Conservation (phyloP, 2,113 vertebrate species). For the Dolichotis patagonum region DNA sequence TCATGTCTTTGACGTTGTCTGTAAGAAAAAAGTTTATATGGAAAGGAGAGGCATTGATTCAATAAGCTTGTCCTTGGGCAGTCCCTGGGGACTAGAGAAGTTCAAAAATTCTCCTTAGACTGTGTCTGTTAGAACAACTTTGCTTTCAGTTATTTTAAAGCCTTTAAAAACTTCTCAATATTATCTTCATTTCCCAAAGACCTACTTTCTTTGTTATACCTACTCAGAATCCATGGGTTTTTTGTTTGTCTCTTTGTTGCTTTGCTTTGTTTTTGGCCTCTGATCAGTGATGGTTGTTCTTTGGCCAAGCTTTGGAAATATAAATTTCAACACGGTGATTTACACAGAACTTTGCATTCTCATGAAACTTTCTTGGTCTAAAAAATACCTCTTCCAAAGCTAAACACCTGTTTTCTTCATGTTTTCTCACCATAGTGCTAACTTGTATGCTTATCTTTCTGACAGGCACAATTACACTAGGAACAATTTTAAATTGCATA, state of each 20-base stretch:
- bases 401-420: slow-evolving; percentile 15
- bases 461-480: neutral
- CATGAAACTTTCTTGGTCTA: neutral
- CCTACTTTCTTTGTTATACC: neutral
- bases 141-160: slow-evolving; percentile 40
- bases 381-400: slow-evolving; percentile 16
- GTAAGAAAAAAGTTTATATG: neutral
- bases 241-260: neutral
- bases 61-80: slow-evolving; percentile 9
- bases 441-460: neutral
- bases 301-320: neutral
- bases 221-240: neutral
- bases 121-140: slow-evolving; percentile 12
- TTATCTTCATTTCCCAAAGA: slow-evolving; percentile 37
- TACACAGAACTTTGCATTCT: neutral
- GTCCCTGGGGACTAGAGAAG: neutral
- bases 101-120: slow-evolving; percentile 12
- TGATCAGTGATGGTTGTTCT: neutral
- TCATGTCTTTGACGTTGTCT: neutral
- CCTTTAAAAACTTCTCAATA: slow-evolving; percentile 18
- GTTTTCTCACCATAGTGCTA: slow-evolving; percentile 27
- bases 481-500: slow-evolving; percentile 9
- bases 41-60: neutral
- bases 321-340: neutral
- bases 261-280: neutral